These are phyloP conservation scores for Heliconius melpomene DNA, from an alignment of 1,140 invertebrate genomes.

Conservation along the genomic window DNA sequence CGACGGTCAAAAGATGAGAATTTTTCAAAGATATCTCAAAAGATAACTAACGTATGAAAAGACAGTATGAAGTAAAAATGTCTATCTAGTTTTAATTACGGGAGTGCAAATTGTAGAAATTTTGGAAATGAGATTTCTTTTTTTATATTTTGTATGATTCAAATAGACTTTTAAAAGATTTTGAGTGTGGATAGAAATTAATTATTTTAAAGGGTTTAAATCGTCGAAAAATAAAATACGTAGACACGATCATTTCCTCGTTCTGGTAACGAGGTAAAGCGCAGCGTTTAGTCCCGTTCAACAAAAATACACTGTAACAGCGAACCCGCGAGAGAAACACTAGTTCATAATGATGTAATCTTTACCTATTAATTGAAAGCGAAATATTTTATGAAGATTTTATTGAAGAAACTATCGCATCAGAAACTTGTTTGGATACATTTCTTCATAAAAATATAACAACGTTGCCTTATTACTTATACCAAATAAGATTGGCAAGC, in stretches of 20 bases:
- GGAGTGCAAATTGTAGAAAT: background rate
- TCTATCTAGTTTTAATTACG: slow-evolving; percentile 6
- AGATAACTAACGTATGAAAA: slow-evolving; percentile 19
- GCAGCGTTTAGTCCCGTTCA: too few relatives aligned
- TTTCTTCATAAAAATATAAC: background rate
- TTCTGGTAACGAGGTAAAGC: too few relatives aligned
- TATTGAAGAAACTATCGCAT: background rate
- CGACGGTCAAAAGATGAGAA: slow-evolving; percentile 29
- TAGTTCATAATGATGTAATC: background rate
- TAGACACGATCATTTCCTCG: too few relatives aligned
- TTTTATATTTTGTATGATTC: background rate
- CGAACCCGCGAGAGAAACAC: background rate
- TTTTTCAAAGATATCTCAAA: slow-evolving; percentile 21
- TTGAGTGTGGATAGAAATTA: too few relatives aligned
- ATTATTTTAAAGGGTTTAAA: too few relatives aligned
- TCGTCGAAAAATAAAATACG: too few relatives aligned
- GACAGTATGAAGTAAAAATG: slow-evolving; percentile 7
- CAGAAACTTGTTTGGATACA: background rate
- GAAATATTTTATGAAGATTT: background rate
- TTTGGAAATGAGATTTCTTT: background rate
- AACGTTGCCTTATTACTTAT: background rate
- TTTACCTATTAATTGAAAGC: background rate
- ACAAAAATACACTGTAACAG: too few relatives aligned
- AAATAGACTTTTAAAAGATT: background rate
- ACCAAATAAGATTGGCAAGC: background rate